Evolutionary conservation across 2,888 invertebrate species (phyloP), one percentile per base, ranked within the genome.

Genomic region (Dasysyrphus albostriatus): DNA sequence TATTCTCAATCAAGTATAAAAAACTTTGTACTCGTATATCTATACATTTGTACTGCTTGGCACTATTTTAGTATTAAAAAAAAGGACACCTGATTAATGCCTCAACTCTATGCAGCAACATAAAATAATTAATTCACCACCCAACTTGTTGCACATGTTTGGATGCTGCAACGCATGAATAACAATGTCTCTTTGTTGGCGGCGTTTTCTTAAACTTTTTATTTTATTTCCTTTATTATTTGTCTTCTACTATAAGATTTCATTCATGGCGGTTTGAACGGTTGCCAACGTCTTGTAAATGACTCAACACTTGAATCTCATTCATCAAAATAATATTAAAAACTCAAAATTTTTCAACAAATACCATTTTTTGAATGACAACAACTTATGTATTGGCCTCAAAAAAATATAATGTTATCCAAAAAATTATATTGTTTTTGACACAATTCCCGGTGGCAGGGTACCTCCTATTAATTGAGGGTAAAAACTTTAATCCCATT

Each of bases 261-360:
- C 74, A 78, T 72, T 70, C 82, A 78, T 51, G 42, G 14, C 67
- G 39, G 76, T 85, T 67, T 87, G 87, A 87, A 83, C 24, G 32
- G 65, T 61, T 87, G 87, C 87, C 87, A 87, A 78, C 87, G 70
- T 39, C 83, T 59, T 87, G 87, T 87, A 83, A 83, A 70, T 83
- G 83, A 75, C 74, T 87, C 87, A 87, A 78, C 87, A 87, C 87
- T 87, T 83, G 87, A 79, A 75, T 65, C 83, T 54, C 78, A 79
- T 87, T 83, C 83, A 79, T 87, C 87, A 87, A 82, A 87, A 77
- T 73, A 87, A 77, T 73, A 61, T 39, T 19, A 37, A 16, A 69
- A 82, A 67, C 44, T 59, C 47, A 74, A 51, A 56, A 37, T 39
- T n/a, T 44, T 75, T 65, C 34, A 49, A 58, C 2, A 72, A 80